Conservation (phyloP, 1,140 invertebrate species). For the Leptopilina clavipes region DNA sequence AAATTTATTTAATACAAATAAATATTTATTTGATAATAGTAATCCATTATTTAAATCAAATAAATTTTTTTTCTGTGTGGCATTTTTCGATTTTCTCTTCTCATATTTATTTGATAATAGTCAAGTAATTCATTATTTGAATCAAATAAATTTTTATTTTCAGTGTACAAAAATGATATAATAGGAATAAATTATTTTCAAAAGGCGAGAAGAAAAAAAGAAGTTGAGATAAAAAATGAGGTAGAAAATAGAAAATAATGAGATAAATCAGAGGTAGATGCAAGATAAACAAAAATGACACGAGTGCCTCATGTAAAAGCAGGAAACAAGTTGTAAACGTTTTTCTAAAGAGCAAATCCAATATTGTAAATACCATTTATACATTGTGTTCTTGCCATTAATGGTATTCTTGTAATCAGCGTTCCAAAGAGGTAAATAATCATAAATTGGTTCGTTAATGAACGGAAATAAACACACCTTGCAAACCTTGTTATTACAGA, state of each 20-base stretch:
- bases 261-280: background rate
- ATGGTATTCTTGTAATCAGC: background rate
- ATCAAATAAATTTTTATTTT: too few species aligned
- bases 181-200: too few species aligned
- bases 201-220: too few species aligned
- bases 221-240: too few species aligned
- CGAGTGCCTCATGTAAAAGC: background rate
- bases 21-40: too few species aligned
- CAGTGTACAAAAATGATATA: too few species aligned
- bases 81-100: too few species aligned
- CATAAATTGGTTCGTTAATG: background rate
- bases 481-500: background rate
- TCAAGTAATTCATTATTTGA: too few species aligned
- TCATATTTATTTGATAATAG: too few species aligned
- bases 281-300: background rate
- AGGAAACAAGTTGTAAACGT: conserved; percentile 10
- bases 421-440: background rate
- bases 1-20: too few species aligned
- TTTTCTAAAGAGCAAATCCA: background rate
- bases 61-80: too few species aligned
- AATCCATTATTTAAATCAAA: too few species aligned
- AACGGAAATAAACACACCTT: background rate
- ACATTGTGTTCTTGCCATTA: background rate
- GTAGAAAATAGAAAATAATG: background rate
- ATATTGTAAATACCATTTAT: conserved; percentile 6